phyloP scores from a whole-genome alignment of 2,888 invertebrate genomes.

The Erebia palarica region DNA sequence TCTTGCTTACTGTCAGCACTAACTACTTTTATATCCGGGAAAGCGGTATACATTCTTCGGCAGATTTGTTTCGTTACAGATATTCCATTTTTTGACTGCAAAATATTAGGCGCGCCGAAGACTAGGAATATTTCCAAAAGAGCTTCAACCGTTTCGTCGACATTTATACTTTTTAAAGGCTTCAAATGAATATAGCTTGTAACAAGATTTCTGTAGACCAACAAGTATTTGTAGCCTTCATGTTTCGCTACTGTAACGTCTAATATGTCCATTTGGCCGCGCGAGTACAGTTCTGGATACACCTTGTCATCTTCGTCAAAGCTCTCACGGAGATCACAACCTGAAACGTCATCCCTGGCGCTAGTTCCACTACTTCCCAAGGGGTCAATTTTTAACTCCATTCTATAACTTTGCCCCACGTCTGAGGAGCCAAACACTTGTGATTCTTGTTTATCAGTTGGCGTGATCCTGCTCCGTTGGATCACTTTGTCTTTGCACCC shows the following conservation, averaged over 20 bases:
- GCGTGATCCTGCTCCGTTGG: slow-evolving; percentile 22
- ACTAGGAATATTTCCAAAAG: slow-evolving; percentile 58
- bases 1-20: slow-evolving; percentile 46
- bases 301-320: slow-evolving; percentile 30
- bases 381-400: slow-evolving; percentile 28
- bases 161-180: slow-evolving; percentile 52
- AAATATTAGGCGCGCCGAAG: slow-evolving; percentile 62
- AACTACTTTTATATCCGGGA: slow-evolving; percentile 54
- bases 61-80: slow-evolving; percentile 55
- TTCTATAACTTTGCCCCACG: slow-evolving; percentile 20
- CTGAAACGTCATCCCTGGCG: slow-evolving; percentile 16
- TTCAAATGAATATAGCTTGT: slow-evolving; percentile 58
- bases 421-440: slow-evolving; percentile 20
- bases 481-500: slow-evolving; percentile 51
- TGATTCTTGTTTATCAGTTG: not conserved
- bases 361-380: slow-evolving; percentile 31
- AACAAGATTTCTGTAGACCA: slow-evolving; percentile 57
- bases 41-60: slow-evolving; percentile 48
- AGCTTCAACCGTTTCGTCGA: slow-evolving; percentile 53
- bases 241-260: slow-evolving; percentile 50
- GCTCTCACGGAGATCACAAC: slow-evolving; percentile 18
- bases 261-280: slow-evolving; percentile 60
- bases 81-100: slow-evolving; percentile 60
- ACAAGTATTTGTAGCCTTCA: slow-evolving; percentile 57
- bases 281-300: slow-evolving; percentile 55